Conservation (phyloP, 2,888 invertebrate genomes). For the Amphipyra tragopoginis region DNA sequence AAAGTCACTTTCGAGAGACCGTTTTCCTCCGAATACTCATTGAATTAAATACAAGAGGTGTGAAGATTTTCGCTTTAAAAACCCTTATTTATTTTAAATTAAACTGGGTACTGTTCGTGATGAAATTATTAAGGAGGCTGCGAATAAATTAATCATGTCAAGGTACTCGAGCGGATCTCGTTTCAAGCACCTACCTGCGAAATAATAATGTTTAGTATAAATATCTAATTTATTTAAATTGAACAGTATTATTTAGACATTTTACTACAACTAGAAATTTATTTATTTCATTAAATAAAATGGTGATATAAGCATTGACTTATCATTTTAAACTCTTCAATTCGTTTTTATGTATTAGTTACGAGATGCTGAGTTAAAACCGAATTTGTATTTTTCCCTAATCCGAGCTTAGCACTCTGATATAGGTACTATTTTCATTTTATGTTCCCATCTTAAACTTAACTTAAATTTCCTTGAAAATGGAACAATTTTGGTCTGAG, state of each 20-base stretch:
- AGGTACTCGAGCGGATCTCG: slow-evolving; percentile 41
- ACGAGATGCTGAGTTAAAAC: background rate
- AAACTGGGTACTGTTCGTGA: slow-evolving; percentile 55
- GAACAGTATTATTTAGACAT: slow-evolving; percentile 5
- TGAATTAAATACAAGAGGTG: slow-evolving; percentile 56
- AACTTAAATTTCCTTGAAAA: background rate
- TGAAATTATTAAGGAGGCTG: slow-evolving; percentile 50
- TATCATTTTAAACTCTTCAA: background rate
- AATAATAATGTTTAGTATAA: slow-evolving; percentile 49
- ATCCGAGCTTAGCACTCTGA: background rate
- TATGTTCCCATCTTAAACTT: background rate
- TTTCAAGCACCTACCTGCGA: slow-evolving; percentile 33
- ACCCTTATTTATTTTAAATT: slow-evolving; percentile 59
- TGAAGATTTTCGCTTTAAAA: slow-evolving; percentile 44
- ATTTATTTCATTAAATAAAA: slow-evolving; percentile 4
- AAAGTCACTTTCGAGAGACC: slow-evolving; percentile 14
- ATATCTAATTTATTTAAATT: slow-evolving; percentile 42
- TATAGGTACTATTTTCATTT: slow-evolving; percentile 2
- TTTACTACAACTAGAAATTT: slow-evolving; percentile 1
- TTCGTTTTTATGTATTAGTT: background rate
- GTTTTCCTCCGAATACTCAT: slow-evolving; percentile 31
- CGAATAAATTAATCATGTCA: slow-evolving; percentile 58
- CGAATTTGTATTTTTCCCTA: background rate
- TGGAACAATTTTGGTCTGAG: background rate
- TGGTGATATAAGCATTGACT: background rate